Percentiles rank a stretch among this genome's conserved stretches.
Evolutionary conservation across 2,797 vertebrate species (phyloP).

Genomic region (Darevskia nairensis): DNA sequence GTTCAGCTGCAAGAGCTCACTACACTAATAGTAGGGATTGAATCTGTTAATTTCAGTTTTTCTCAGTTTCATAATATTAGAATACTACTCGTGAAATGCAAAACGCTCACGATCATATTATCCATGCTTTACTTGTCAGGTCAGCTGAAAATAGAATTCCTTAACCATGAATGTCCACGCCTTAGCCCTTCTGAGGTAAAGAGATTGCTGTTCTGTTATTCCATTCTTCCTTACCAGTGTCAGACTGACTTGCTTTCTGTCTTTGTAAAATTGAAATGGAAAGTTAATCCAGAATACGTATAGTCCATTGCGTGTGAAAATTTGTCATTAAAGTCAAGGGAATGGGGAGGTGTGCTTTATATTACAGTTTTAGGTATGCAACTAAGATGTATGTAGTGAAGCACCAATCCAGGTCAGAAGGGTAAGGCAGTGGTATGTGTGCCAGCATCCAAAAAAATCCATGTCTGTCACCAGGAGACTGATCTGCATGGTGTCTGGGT

Average conservation of each 20-base stretch:
- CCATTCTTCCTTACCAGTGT: neutral
- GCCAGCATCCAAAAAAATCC: no score
- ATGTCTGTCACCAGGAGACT: no score
- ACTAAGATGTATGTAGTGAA: no score
- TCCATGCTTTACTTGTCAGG: neutral
- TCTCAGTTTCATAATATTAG: no score
- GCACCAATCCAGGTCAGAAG: no score
- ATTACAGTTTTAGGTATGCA: no score
- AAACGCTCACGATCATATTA: neutral
- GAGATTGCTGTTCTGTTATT: neutral
- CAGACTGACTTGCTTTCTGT: neutral
- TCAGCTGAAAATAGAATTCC: neutral
- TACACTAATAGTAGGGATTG: neutral
- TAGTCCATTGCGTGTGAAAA: neutral
- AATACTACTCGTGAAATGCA: no score
- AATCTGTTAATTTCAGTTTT: no score
- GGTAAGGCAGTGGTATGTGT: no score
- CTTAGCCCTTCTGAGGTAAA: neutral
- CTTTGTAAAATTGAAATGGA: neutral
- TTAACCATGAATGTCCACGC: neutral
- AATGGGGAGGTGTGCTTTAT: neutral
- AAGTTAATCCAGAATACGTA: neutral
- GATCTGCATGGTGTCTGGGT: no score
- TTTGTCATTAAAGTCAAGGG: neutral
- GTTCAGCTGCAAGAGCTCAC: neutral